Evolutionary conservation across 2,888 invertebrate genomes (phyloP).

Genomic region (Nomada goodeniana): DNA sequence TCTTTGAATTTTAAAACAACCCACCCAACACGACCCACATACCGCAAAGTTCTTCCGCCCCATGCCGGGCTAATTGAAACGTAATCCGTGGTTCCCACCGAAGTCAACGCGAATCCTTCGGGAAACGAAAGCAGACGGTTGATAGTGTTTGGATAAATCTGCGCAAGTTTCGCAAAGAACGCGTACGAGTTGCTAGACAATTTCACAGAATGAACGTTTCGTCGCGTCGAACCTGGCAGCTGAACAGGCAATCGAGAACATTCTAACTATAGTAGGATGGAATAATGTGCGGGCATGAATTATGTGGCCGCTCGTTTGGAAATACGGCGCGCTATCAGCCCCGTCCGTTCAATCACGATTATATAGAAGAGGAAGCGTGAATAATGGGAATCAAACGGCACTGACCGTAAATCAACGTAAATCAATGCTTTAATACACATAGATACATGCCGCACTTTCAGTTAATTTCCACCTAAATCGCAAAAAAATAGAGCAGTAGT

Average conservation of each 20-base stretch:
- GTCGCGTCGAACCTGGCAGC: constrained; percentile 5
- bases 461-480: background rate
- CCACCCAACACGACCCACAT: constrained; percentile 53
- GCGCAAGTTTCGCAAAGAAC: background rate
- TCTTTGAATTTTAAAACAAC: constrained; percentile 46
- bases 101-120: background rate
- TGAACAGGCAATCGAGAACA: constrained; percentile 20
- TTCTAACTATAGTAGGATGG: constrained; percentile 31
- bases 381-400: constrained; percentile 54
- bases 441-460: background rate
- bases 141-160: too few relatives aligned
- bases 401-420: constrained; percentile 29
- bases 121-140: background rate
- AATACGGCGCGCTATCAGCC: constrained; percentile 63
- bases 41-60: background rate
- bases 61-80: constrained; percentile 43
- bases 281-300: constrained; percentile 59
- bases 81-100: constrained; percentile 15
- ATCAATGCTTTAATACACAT: constrained; percentile 22
- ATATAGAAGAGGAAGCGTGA: constrained; percentile 27
- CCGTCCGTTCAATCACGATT: constrained; percentile 35
- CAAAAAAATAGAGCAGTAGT: too few relatives aligned
- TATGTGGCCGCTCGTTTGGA: constrained; percentile 61
- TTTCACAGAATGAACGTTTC: background rate
- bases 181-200: background rate